These are phyloP conservation scores for Hoplodrina ambigua DNA, from an alignment of 2,888 invertebrate genomes.

Conservation along the genomic window DNA sequence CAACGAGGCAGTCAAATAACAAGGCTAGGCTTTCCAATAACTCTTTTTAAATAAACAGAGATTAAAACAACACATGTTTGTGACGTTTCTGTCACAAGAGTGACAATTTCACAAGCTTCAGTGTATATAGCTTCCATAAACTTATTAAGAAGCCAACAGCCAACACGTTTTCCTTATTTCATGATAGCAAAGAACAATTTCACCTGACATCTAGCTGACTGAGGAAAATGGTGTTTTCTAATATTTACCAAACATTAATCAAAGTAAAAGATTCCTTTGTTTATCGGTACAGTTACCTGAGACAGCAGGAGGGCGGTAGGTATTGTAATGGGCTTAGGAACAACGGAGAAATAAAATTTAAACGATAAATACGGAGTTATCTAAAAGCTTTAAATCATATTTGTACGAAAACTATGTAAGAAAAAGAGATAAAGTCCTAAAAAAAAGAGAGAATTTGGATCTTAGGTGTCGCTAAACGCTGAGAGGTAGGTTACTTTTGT, in stretches of 20 bases:
- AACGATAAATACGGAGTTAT: constrained; percentile 47
- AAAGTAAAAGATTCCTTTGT: constrained; percentile 59
- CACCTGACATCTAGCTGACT: constrained; percentile 56
- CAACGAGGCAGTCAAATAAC: too few relatives aligned
- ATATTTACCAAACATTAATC: constrained; percentile 60
- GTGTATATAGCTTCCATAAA: background rate
- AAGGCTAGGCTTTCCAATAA: too few relatives aligned
- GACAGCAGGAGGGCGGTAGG: constrained; percentile 40
- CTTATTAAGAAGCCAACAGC: constrained; percentile 12
- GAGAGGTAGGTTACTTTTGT: too few relatives aligned
- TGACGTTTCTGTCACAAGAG: too few relatives aligned
- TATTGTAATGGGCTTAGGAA: constrained; percentile 44
- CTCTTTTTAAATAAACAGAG: too few relatives aligned
- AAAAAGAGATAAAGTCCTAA: background rate
- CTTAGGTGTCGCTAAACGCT: too few relatives aligned
- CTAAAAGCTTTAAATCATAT: constrained; percentile 7
- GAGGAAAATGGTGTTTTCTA: constrained; percentile 52
- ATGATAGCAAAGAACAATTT: constrained; percentile 39
- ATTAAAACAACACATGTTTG: too few relatives aligned
- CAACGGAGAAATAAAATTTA: constrained; percentile 43
- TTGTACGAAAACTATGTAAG: constrained; percentile 2
- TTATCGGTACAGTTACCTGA: constrained; percentile 58
- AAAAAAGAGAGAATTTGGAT: constrained; percentile 7
- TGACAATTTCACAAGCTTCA: background rate
- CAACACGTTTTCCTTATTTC: constrained; percentile 36